Evolutionary conservation across 2,888 invertebrate species (phyloP).

Genomic region (Prosapia bicincta): DNA sequence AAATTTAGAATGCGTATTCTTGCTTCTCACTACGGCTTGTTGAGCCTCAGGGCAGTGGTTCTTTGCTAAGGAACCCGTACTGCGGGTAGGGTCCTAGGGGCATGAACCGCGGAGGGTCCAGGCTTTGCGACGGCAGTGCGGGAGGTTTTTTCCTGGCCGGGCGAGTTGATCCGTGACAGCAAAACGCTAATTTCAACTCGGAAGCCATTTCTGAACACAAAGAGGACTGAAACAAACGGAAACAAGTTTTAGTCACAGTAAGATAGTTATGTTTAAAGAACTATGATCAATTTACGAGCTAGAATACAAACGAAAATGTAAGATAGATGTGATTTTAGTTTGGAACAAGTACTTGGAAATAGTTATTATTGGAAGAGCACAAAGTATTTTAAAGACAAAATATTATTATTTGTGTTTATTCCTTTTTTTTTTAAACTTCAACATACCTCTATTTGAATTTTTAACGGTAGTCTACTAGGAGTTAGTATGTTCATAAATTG

Average conservation of each 20-base stretch:
- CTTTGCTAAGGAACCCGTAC: conserved; percentile 58
- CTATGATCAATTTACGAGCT: no score
- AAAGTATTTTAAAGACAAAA: no score
- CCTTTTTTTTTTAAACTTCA: no score
- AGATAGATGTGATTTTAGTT: not conserved
- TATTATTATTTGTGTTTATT: no score
- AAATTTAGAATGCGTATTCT: conserved; percentile 18
- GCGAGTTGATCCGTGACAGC: conserved; percentile 60
- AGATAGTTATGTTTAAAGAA: no score
- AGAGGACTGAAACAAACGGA: conserved; percentile 55
- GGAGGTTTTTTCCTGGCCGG: conserved; percentile 46
- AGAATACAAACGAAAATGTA: no score
- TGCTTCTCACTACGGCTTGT: not conserved
- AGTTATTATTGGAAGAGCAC: not conserved
- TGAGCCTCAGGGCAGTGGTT: conserved; percentile 42
- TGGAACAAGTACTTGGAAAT: not conserved
- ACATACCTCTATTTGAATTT: no score
- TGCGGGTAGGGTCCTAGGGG: conserved; percentile 57
- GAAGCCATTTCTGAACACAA: conserved; percentile 70
- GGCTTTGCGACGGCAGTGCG: conserved; percentile 39
- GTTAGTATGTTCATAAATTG: no score
- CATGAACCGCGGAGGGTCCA: conserved; percentile 47
- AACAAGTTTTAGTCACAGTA: not conserved
- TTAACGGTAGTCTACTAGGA: no score
- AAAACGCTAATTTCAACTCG: conserved; percentile 65